These are phyloP conservation scores for Eretmochelys imbricata DNA, from an alignment of 2,113 vertebrate species.

Conservation along the genomic window DNA sequence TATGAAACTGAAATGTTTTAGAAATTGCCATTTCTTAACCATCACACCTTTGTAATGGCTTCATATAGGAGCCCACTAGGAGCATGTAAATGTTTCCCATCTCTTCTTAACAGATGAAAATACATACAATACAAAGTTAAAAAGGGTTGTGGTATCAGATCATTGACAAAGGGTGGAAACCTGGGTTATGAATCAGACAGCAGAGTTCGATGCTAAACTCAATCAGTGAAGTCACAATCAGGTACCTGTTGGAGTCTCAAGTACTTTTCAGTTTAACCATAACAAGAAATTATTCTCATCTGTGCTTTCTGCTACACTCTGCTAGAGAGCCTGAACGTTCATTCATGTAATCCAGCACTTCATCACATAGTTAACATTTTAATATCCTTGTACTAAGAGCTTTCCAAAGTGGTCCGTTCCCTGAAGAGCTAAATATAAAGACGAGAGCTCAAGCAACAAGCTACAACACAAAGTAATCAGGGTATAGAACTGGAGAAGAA, in stretches of 20 bases:
- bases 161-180: background rate
- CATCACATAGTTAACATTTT: background rate
- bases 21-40: background rate
- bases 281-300: background rate
- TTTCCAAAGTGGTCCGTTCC: background rate
- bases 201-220: background rate
- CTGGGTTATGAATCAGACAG: background rate
- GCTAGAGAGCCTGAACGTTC: background rate
- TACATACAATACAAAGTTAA: background rate
- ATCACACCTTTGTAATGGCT: background rate
- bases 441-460: background rate
- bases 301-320: background rate
- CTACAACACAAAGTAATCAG: background rate
- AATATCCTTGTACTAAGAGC: background rate
- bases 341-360: background rate
- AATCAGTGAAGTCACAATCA: background rate
- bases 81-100: background rate
- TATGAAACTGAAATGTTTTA: background rate
- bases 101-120: background rate
- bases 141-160: background rate
- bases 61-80: too few relatives aligned
- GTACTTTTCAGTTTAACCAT: background rate
- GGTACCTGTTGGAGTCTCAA: background rate
- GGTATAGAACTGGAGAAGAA: background rate
- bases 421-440: background rate